Base-by-base conservation (phyloP, 2,113 vertebrate genomes). In the Cebus imitator region DNA sequence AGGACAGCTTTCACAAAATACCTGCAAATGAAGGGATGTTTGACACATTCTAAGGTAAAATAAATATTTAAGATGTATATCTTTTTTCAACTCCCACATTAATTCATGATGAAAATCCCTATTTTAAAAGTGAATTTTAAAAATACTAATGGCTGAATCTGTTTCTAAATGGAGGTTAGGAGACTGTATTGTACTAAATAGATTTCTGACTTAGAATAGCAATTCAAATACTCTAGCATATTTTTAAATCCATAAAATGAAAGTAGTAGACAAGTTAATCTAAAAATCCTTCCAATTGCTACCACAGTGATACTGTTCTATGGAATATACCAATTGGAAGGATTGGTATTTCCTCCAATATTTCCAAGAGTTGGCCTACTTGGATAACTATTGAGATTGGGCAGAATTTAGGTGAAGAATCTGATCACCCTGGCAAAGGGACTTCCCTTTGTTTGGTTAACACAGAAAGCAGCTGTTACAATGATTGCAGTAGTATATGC, bases 161-260 rank as follows among this genome's bases (percentile, higher is more conserved):
- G 0, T 83, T 82, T 92, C 87, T 92, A 50, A 84, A 78, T 82
- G 32, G 23, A 91, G 79, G 18, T 70, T 25, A 45, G 6, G 84
- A 55, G 20, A 80, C 21, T 40, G 0, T 50, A 27, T 25, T 89
- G 2, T 76, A 86, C 32, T 82, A 86, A 88, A 37, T 37, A 72
- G 32, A 83, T 50, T 93, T 61, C 37, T 84, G 48, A 87, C 55
- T 86, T 79, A 9, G 2, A 84, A 84, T 88, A 61, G 12, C 84
- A 30, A 92, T 50, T 75, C 35, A 40, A 70, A 52, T 55, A 97
- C 81, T 70, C 76, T 80, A 32, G 35, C 20, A 58, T 79, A 52
- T 57, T 94, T 96, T 96, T 78, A 92, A 87, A 85, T 82, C 45
- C 37, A 75, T 72, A 75, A 93, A 90, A 88, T 92, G n/a, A 93